These are phyloP conservation scores for Narcine bancroftii DNA, from an alignment of 2,113 vertebrate genomes.

Conservation along the genomic window DNA sequence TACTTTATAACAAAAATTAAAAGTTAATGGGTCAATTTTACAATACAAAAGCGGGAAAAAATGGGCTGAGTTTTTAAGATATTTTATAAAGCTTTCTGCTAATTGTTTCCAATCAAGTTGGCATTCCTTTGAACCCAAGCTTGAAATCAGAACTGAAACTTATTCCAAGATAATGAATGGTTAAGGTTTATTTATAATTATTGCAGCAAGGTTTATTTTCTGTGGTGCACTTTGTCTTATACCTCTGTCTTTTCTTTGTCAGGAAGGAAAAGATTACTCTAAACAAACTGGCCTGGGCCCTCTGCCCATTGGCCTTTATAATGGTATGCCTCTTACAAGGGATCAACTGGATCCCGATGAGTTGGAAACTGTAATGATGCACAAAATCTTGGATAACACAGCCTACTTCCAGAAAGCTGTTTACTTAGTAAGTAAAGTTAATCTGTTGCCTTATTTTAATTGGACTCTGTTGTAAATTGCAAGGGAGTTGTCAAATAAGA, in stretches of 20 bases:
- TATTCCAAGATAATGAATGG: neutral
- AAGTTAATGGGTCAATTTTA: neutral
- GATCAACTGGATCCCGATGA: slow-evolving; percentile 93
- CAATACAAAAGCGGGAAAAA: neutral
- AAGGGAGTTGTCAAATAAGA: neutral
- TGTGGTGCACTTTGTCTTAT: neutral
- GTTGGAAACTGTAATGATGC: slow-evolving; percentile 89
- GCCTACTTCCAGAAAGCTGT: slow-evolving; percentile 83
- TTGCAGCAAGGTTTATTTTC: neutral
- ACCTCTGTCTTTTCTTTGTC: slow-evolving; percentile 39
- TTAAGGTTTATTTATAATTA: neutral
- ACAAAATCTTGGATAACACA: slow-evolving; percentile 93
- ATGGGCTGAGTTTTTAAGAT: neutral
- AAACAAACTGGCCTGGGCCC: slow-evolving; percentile 83
- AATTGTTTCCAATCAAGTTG: neutral
- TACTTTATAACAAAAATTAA: slow-evolving; percentile 4
- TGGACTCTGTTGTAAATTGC: neutral
- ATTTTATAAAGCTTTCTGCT: neutral
- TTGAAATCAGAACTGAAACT: neutral
- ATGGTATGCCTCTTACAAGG: slow-evolving; percentile 81
- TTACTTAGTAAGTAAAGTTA: slow-evolving; percentile 72
- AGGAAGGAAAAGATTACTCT: slow-evolving; percentile 81
- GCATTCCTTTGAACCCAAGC: neutral
- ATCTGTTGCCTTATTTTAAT: neutral
- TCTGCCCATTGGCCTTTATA: slow-evolving; percentile 84